Conservation (phyloP, 2,113 vertebrate species). For the Hiodon alosoides region DNA sequence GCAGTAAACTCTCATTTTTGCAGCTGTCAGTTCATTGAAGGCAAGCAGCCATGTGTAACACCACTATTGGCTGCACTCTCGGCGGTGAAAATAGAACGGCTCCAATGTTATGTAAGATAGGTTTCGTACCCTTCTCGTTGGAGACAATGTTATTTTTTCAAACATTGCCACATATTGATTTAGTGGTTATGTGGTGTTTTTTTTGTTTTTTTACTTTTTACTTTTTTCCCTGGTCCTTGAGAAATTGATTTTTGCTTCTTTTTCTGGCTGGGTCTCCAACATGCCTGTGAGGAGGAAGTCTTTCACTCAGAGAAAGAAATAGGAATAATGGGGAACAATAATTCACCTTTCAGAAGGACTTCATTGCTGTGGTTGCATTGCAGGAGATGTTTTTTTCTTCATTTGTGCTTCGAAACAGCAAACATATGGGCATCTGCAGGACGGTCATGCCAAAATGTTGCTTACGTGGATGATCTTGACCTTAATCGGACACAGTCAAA, state of each 20-base stretch:
- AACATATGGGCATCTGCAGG: no score
- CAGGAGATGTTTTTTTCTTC: not conserved
- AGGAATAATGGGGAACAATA: not conserved
- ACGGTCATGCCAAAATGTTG: no score
- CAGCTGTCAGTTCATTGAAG: slow-evolving; percentile 54
- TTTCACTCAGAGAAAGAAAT: not conserved
- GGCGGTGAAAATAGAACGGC: slow-evolving; percentile 34
- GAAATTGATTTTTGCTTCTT: slow-evolving; percentile 37
- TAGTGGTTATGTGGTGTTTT: slow-evolving; percentile 38
- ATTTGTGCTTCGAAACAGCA: not conserved
- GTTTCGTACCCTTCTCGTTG: slow-evolving; percentile 16
- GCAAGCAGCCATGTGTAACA: slow-evolving; percentile 47
- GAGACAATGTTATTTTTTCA: slow-evolving; percentile 41
- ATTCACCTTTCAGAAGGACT: slow-evolving; percentile 4
- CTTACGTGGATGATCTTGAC: no score
- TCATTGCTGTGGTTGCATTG: not conserved
- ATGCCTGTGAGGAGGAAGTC: slow-evolving; percentile 11
- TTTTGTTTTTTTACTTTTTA: slow-evolving; percentile 28
- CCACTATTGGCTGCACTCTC: slow-evolving; percentile 33
- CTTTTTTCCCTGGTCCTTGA: slow-evolving; percentile 29
- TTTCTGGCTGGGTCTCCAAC: slow-evolving; percentile 23
- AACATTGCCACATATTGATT: slow-evolving; percentile 50
- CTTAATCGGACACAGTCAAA: no score
- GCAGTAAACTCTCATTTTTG: slow-evolving; percentile 61
- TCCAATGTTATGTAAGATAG: slow-evolving; percentile 29